Evolutionary conservation across 1,140 invertebrate species (phyloP).

Genomic region (Teleogryllus occipitalis): DNA sequence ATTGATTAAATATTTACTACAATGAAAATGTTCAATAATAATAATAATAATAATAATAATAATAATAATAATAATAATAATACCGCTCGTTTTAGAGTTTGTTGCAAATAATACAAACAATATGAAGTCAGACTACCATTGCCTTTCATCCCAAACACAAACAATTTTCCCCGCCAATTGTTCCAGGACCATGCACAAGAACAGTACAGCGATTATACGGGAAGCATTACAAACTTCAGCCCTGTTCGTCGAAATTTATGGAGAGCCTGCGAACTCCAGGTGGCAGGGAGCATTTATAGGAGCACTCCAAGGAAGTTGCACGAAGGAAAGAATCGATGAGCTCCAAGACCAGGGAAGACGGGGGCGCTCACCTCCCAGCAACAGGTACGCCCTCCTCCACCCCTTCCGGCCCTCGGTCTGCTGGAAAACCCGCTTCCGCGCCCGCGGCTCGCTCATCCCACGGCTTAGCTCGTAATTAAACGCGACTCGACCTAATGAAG

Average conservation of each 20-base stretch:
- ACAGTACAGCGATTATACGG: no score
- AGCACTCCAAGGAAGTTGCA: not conserved
- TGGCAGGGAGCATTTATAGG: not conserved
- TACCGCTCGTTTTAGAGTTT: no score
- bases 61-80: no score
- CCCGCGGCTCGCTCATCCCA: not conserved
- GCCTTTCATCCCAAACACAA: no score
- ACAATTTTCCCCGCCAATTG: no score
- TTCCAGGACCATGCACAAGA: no score
- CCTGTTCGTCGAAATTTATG: not conserved
- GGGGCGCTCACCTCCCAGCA: not conserved
- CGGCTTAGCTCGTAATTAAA: constrained; percentile 12
- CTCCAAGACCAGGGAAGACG: not conserved
- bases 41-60: no score
- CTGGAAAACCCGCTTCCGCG: not conserved
- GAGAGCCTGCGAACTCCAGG: not conserved
- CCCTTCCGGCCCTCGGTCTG: not conserved
- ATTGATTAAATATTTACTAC: no score
- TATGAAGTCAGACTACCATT: no score
- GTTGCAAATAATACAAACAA: no score
- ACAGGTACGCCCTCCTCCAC: not conserved
- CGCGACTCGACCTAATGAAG: constrained; percentile 9
- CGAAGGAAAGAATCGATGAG: not conserved
- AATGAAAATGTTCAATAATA: no score
- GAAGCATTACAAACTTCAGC: not conserved